phyloP scores from a whole-genome alignment of 2,797 vertebrate genomes.

The Microctenopoma lineatum region DNA sequence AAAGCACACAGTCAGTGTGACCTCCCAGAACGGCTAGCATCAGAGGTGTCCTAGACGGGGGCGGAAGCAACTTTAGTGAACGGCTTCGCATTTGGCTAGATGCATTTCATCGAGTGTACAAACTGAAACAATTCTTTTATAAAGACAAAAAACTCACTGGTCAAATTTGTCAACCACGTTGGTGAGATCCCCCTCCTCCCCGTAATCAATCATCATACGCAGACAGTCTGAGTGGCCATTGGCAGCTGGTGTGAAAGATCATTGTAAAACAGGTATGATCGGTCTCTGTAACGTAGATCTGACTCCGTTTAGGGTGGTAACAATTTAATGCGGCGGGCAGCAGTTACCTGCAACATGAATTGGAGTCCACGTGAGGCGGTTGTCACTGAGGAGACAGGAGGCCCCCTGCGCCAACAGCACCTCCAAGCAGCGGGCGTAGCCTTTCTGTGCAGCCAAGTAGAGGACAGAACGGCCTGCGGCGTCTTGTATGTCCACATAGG shows the following conservation, averaged over 20 bases:
- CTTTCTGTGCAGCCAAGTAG: conserved; percentile 93
- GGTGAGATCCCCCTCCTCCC: conserved; percentile 90
- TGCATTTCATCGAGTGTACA: neutral
- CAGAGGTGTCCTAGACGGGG: conserved; percentile 87
- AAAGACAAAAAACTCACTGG: conserved; percentile 85
- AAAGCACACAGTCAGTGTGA: conserved; percentile 93
- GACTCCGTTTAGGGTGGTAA: neutral
- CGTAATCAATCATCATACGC: conserved; percentile 94
- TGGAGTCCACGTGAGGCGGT: conserved; percentile 92
- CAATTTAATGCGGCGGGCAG: neutral
- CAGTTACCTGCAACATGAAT: conserved; percentile 91
- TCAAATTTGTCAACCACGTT: conserved; percentile 92
- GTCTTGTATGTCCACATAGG: conserved; percentile 95
- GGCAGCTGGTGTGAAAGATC: conserved; percentile 81
- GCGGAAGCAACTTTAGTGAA: neutral
- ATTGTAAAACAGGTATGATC: too few species aligned
- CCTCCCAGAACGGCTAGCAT: conserved; percentile 95
- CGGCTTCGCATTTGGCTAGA: neutral
- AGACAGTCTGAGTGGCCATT: conserved; percentile 94
- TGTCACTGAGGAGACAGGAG: conserved; percentile 92
- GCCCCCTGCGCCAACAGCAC: conserved; percentile 93
- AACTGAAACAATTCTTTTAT: neutral
- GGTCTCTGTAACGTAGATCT: neutral
- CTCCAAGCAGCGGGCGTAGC: conserved; percentile 92
- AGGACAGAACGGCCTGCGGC: conserved; percentile 92